phyloP scores from a whole-genome alignment of 2,888 invertebrate species.

The Heliconius sara region DNA sequence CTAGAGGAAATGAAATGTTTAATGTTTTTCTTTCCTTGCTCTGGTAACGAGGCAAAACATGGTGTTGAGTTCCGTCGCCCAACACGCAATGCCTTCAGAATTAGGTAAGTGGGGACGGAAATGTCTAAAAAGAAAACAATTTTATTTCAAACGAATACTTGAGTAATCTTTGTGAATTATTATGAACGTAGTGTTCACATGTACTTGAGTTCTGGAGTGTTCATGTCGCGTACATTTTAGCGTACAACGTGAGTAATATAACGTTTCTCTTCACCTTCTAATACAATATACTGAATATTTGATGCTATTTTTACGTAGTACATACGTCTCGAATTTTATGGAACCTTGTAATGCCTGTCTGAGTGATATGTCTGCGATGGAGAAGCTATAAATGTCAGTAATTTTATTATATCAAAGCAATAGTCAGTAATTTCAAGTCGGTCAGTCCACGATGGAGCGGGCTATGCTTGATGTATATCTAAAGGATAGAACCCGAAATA shows the following conservation, averaged over 20 bases:
- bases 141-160: slow-evolving; percentile 2
- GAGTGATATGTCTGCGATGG: neutral
- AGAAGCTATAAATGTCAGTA: neutral
- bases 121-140: neutral
- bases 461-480: no score
- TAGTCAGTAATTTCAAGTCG: no score
- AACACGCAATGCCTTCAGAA: no score
- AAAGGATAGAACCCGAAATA: no score
- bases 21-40: no score
- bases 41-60: no score
- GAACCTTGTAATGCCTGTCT: neutral
- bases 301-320: neutral
- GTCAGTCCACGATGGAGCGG: no score
- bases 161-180: no score
- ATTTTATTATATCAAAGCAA: no score
- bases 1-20: no score
- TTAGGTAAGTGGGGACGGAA: no score
- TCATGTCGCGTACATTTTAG: slow-evolving; percentile 7
- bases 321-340: neutral
- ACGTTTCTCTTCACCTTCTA: neutral
- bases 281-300: neutral
- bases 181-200: slow-evolving; percentile 7
- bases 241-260: slow-evolving; percentile 3
- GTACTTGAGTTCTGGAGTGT: slow-evolving; percentile 5
- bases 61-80: no score